Evolutionary conservation across 2,113 vertebrate species (phyloP), one percentile per base, ranked within the genome.

Genomic region (Phyllostomus hastatus): DNA sequence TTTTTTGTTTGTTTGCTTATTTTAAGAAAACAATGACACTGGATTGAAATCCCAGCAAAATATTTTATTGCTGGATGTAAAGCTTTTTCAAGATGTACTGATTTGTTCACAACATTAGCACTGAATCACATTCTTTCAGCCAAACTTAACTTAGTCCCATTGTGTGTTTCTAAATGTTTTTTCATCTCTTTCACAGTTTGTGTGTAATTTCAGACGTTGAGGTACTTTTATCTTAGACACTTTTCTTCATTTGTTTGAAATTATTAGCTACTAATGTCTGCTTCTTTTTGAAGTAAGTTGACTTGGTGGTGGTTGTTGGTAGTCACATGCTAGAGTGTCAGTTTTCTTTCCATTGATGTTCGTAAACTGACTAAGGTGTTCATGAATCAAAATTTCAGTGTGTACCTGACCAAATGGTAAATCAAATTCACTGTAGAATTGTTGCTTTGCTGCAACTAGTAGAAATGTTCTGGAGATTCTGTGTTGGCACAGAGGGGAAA

Each of bases 21-120:
- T 70, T 88, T 33, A 5, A 90, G 26, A 70, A 48, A 4, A n/a
- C 80, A 97, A 72, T 92, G 33, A 76, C 89, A 92, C 10, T 88
- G 72, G 80, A 79, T 97, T 97, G 54, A 98, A 96, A 89, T 73
- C 5, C 43, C 91, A 24, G 86, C 83, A 22, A 97, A 91, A 96
- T 95, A 83, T 88, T 85, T 33, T 94, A 2, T 59, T 86, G 54
- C 35, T 67, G 48, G 9, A 92, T 50, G 48, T 94, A 80, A 85
- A 90, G 26, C 26, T 41, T 96, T 88, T 94, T 97, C 43, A 59
- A 86, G 46, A 82, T 95, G 72, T 97, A 91, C 10, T 95, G 78
- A 98, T 97, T 97, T 98, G 48, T 88, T 96, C 89, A 93, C 97
- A 84, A 94, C 75, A 70, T 90, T 94, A 90, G 38, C 64, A 93